phyloP scores from a whole-genome alignment of 2,888 invertebrate species.

The Orthosia gothica region DNA sequence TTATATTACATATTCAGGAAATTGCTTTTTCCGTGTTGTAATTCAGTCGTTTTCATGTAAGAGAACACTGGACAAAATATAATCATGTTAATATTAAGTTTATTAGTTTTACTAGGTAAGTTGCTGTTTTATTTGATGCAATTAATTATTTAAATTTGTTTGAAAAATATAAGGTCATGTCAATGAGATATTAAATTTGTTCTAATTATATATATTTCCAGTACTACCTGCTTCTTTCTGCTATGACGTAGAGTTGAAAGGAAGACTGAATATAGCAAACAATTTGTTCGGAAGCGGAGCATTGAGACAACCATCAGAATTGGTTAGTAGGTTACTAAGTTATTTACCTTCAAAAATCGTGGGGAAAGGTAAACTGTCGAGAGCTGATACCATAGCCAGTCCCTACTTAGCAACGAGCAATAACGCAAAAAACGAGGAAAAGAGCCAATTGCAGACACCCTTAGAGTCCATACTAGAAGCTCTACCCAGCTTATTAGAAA shows the following conservation, averaged over 20 bases:
- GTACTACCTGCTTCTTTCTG: conserved; percentile 41
- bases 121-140: background rate
- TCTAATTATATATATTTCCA: conserved; percentile 12
- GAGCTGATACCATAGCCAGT: background rate
- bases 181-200: background rate
- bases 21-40: background rate
- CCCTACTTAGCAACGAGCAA: conserved; percentile 3
- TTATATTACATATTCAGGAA: background rate
- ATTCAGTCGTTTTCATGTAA: background rate
- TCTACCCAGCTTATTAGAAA: no score
- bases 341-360: background rate
- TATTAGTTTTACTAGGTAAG: conserved; percentile 49
- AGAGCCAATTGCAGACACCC: no score
- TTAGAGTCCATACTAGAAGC: no score
- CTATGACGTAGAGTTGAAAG: conserved; percentile 57
- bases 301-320: background rate
- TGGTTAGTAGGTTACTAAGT: background rate
- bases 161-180: background rate
- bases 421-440: no score
- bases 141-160: conserved; percentile 8
- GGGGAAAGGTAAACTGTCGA: conserved; percentile 14
- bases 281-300: conserved; percentile 25
- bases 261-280: conserved; percentile 31
- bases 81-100: conserved; percentile 40
- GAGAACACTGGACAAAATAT: background rate